phyloP scores from a whole-genome alignment of 2,113 vertebrate species.

The Calyptomena viridis region DNA sequence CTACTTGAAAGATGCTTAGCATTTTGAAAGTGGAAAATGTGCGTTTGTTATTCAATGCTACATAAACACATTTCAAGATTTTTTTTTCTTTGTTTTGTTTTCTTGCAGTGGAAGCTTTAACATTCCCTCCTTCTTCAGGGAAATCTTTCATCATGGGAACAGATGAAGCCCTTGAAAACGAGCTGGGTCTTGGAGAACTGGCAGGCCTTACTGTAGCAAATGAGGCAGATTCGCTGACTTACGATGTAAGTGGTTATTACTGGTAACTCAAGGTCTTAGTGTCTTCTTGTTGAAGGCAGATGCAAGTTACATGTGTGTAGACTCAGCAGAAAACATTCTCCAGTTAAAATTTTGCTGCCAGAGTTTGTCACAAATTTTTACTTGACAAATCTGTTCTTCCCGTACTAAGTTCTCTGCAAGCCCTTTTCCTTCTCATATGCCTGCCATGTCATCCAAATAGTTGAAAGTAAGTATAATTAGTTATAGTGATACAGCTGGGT shows the following conservation, averaged over 20 bases:
- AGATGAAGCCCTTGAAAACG: conserved; percentile 93
- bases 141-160: conserved; percentile 96
- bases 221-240: conserved; percentile 91
- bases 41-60: not conserved
- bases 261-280: not conserved
- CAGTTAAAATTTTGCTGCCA: not conserved
- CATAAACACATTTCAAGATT: not conserved
- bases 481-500: not conserved
- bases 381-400: not conserved
- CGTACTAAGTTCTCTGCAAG: not conserved
- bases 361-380: not conserved
- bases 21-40: not conserved
- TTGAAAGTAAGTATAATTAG: not conserved
- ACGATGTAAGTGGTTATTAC: conserved; percentile 85
- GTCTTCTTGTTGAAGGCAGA: not conserved
- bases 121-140: conserved; percentile 93
- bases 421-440: not conserved
- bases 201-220: conserved; percentile 98
- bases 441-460: not conserved
- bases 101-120: conserved; percentile 89
- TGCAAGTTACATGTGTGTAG: not conserved
- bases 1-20: not conserved
- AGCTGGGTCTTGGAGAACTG: conserved; percentile 93
- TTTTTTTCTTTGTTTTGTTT: conserved; percentile 7
- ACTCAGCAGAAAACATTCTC: not conserved